Conservation (phyloP, 2,797 vertebrate genomes). For the Periparus ater region DNA sequence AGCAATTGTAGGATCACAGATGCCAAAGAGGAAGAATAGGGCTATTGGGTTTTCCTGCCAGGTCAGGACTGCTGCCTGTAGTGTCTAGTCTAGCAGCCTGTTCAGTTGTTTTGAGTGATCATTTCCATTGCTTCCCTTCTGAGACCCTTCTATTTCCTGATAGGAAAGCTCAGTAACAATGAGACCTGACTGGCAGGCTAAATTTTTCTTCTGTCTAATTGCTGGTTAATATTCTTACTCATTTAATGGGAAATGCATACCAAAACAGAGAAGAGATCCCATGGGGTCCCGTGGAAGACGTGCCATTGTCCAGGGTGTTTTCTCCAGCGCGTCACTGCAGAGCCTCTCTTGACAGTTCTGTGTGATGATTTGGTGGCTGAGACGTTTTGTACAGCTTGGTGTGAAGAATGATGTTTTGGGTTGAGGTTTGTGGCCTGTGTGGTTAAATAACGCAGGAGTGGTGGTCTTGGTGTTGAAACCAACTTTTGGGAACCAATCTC, state of each 20-base stretch:
- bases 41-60: slow-evolving; percentile 44
- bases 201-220: neutral
- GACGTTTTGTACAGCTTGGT: neutral
- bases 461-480: neutral
- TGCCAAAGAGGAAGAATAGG: slow-evolving; percentile 57
- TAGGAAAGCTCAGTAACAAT: slow-evolving; percentile 46
- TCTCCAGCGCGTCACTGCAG: neutral
- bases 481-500: neutral
- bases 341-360: neutral
- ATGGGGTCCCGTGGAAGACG: accelerated
- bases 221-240: neutral
- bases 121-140: slow-evolving; percentile 50
- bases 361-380: neutral
- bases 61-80: neutral
- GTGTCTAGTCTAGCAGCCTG: neutral
- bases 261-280: neutral
- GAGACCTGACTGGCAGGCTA: neutral
- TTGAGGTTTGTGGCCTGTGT: neutral
- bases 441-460: neutral
- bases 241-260: neutral
- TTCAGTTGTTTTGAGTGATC: neutral
- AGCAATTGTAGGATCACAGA: neutral
- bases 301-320: neutral
- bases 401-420: neutral
- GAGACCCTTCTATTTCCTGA: slow-evolving; percentile 47